Evolutionary conservation across 1,140 invertebrate species (phyloP).

Genomic region (Branchinecta lindahli): DNA sequence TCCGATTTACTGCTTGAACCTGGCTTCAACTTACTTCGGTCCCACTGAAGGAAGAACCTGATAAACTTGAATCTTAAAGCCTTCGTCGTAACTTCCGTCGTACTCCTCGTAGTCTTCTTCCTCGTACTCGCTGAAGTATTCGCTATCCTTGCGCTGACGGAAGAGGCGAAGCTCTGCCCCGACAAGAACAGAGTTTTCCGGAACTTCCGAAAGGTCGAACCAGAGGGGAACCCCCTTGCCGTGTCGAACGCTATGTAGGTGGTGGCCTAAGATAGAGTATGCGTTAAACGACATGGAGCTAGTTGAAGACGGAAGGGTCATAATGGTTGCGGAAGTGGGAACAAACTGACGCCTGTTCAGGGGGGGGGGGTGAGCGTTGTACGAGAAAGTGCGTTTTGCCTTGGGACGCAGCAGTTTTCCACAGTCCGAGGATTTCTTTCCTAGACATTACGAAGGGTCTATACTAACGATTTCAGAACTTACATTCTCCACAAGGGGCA

Average conservation of each 20-base stretch:
- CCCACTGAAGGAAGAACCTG: conserved; percentile 26
- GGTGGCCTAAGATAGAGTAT: not conserved
- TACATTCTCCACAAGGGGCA: no score
- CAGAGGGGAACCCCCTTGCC: conserved; percentile 68
- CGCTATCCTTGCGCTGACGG: conserved; percentile 35
- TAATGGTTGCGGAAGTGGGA: no score
- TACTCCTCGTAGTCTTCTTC: not conserved
- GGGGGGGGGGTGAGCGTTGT: no score
- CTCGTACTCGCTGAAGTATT: conserved; percentile 7
- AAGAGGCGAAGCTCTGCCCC: conserved; percentile 71
- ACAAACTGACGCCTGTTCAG: no score
- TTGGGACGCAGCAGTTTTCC: no score
- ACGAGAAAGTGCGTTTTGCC: no score
- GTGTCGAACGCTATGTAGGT: conserved; percentile 37
- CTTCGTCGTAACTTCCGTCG: not conserved
- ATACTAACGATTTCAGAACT: no score
- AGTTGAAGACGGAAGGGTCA: no score
- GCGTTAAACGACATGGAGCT: no score
- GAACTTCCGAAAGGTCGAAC: conserved; percentile 77
- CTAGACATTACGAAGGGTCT: no score
- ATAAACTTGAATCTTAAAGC: conserved; percentile 22
- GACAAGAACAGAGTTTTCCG: conserved; percentile 56
- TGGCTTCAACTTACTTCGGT: conserved; percentile 25
- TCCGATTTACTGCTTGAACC: no score
- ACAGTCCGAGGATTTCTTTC: no score